Base-by-base conservation (phyloP, 2,797 vertebrate genomes). In the Hemitrygon akajei region DNA sequence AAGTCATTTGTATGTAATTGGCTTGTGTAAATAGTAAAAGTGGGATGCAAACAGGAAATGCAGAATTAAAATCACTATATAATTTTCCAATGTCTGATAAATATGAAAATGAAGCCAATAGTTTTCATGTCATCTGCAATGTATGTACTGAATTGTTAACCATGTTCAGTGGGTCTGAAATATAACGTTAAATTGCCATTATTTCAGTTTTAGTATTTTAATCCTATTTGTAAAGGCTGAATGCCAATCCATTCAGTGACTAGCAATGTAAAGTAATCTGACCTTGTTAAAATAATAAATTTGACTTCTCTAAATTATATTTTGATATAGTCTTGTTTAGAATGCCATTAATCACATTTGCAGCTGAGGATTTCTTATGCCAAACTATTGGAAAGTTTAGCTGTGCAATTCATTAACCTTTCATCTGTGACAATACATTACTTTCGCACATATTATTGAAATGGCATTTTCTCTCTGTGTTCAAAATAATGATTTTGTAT, bases 1-100 rank as follows among this genome's bases (percentile, higher is more conserved):
- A 93, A 92, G 69, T 71, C 91, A 92, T 76, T 93, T 93, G 71
- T 76, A 76, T 93, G 40, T 93, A 75, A 93, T 93, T 93, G 73
- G 91, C 71, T 27, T 47, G 71, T 76, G 76, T 93, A 75, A 92
- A 92, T 75, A 92, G 69, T 73, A 37, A 93, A 93, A 76, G 91
- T 76, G 47, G 14, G 73, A 76, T 75, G 71, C 71, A 76, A 76
- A 93, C 91, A 93, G 91, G 91, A 93, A 93, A 93, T 93, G 91
- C 91, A 93, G 73, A 71, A 93, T 76, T 93, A 16, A 71, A 93
- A 93, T 93, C 76, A 76, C 47, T 75, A 93, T 5, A 40, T 93
- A 93, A 27, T n/a, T 37, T 93, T 93, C 91, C 91, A 56, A 93
- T 75, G 40, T 93, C 91, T 93, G 91, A 92, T 69, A 92, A 92